Base-by-base conservation (phyloP, 2,888 invertebrate genomes). In the Cerceris rybyensis region DNA sequence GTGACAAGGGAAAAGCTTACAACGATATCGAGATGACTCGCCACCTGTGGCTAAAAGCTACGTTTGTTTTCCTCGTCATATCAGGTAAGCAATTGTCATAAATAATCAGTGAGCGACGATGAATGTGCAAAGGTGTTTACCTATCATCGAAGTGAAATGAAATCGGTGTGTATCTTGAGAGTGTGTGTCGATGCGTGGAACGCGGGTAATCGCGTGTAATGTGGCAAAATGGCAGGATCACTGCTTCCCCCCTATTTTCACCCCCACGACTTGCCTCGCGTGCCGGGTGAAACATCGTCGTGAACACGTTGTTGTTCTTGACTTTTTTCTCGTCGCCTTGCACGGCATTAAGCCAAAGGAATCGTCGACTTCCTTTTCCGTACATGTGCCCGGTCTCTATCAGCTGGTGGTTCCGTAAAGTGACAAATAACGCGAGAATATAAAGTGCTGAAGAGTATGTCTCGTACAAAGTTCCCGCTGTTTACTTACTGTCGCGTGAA, bases 41-140 rank as follows among this genome's bases (percentile, higher is more conserved):
- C 80, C 82, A 87, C 87, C 87, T 86, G 83, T 90, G 90, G 90
- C 87, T 90, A 84, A 82, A 76, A 69, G 82, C 87, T 59, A 71
- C 80, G 55, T 64, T 90, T 74, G 80, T 84, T 60, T 80, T 88
- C 73, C 70, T 86, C 74, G 70, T 73, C 69, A 81, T 90, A 64
- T 77, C 87, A 87, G 90, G 90, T 90, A 87, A 90, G 90, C 68
- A 14, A 49, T 7, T 28, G 17, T 7, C 57, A 9, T 39, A 41
- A 13, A 13, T 41, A 13, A 7, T 13, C 41, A 11, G 50, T 13
- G 50, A 50, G 7, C 9, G 52, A 9, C 7, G n/a, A 16, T 13
- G 46, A 16, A 52, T 61, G 28, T 46, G 8, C 46, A 46, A 11
- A 11, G 46, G 52, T 46, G 14, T 9, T 63, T 16, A 63, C 9